These are phyloP conservation scores for Abscondita cerata DNA, from an alignment of 2,888 invertebrate species.

Conservation along the genomic window DNA sequence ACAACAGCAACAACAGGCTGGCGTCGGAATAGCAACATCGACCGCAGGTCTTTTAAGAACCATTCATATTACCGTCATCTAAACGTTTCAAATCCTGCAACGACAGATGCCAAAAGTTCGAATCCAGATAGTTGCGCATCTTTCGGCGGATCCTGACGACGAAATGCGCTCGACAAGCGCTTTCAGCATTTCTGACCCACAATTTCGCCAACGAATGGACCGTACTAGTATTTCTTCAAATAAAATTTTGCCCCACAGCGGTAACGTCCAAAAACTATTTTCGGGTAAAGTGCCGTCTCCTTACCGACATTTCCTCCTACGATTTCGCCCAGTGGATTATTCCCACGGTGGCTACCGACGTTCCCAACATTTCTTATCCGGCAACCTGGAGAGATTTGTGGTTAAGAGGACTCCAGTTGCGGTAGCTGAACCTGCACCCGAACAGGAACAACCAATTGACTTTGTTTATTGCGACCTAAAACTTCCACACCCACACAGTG, in stretches of 20 bases:
- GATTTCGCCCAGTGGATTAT: conserved; percentile 59
- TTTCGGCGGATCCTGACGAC: conserved; percentile 77
- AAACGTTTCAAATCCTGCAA: conserved; percentile 38
- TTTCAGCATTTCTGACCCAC: conserved; percentile 68
- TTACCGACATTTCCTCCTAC: conserved; percentile 65
- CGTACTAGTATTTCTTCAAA: conserved; percentile 45
- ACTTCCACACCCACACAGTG: conserved; percentile 59
- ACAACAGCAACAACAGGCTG: conserved; percentile 68
- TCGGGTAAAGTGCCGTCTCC: conserved; percentile 55
- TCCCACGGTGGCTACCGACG: conserved; percentile 46
- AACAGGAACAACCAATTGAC: conserved; percentile 74
- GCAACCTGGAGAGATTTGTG: conserved; percentile 64
- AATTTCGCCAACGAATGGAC: conserved; percentile 65
- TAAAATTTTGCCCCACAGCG: conserved; percentile 54
- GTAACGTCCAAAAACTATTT: conserved; percentile 51
- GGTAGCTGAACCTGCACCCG: conserved; percentile 64
- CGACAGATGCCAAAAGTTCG: conserved; percentile 62
- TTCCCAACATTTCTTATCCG: conserved; percentile 53
- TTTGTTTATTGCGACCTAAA: conserved; percentile 62
- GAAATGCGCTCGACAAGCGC: conserved; percentile 62
- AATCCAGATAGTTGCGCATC: conserved; percentile 81
- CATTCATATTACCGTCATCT: conserved; percentile 52
- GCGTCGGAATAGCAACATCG: conserved; percentile 30
- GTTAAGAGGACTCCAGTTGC: conserved; percentile 62
- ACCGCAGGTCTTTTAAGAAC: conserved; percentile 51